Base-by-base conservation (phyloP, 1,140 invertebrate species). In the Octopus sinensis region DNA sequence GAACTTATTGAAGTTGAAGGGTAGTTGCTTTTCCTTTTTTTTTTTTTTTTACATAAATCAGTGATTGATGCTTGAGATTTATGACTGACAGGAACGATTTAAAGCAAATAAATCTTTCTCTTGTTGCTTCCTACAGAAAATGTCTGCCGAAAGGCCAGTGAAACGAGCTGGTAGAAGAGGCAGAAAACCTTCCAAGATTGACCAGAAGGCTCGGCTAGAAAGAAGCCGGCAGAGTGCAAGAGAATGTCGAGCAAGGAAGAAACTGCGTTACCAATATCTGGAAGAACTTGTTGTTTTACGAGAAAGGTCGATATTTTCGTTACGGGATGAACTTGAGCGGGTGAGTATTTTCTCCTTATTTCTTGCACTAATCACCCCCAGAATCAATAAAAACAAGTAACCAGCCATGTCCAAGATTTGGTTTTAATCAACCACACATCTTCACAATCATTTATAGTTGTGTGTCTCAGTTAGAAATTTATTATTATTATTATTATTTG, bases 181-280 rank as follows among this genome's bases (percentile, higher is more conserved):
- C 88, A 93, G 96, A 86, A 95, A 96, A 90, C 95, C 96, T 82
- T 95, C 96, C 86, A 98, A 96, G 92, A 93, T 96, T 89, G 96
- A 98, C 91, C 95, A 97, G 92, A 96, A 96, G 92, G 95, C 96
- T 62, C 98, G 97, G 93, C 92, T 98, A 84, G 97, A 99, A 92
- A 93, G 97, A 79, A 98, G 97, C 91, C 93, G 97, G 84, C 97
- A 99, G 92, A 98, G 96, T 92, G 97, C 97, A 83, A 93, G 97
- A 86, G 97, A 99, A 92, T 99, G 97, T 90, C 93, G 97, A 84
- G 97, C 97, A 62, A 93, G 97, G 71, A 99, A 99, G 92, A 99
- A 99, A 88, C 93, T 99, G 71, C 93, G 97, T 52, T 90, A 98
- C 91, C 97, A 99, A 91, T 99, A 99, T 90, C 92, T 99, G 80